These are phyloP conservation scores for Telenomus remus DNA, from an alignment of 1,140 invertebrate genomes.

Conservation along the genomic window DNA sequence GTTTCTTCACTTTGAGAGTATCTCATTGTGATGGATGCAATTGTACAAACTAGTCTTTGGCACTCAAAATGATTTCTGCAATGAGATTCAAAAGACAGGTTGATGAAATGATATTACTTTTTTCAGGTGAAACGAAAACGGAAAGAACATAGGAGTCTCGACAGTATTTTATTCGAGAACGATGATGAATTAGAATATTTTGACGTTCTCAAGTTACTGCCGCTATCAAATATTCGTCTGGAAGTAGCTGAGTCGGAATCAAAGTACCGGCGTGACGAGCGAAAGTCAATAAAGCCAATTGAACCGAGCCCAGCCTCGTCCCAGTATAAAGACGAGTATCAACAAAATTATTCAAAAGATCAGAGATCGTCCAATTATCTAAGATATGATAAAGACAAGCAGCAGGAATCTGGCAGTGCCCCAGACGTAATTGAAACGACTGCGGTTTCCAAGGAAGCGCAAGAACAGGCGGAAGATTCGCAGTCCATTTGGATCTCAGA, in stretches of 20 bases:
- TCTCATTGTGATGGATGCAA: too few species aligned
- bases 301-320: neutral
- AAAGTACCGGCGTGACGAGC: slow-evolving; percentile 17
- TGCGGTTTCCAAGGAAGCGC: neutral
- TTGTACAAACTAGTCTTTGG: too few species aligned
- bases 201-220: slow-evolving; percentile 71
- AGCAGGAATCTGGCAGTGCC: too few species aligned
- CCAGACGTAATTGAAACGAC: too few species aligned
- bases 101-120: neutral
- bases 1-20: slow-evolving; percentile 9
- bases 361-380: neutral
- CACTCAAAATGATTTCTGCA: too few species aligned
- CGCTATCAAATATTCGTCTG: slow-evolving; percentile 70
- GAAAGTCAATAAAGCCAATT: neutral
- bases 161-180: slow-evolving; percentile 72
- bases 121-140: slow-evolving; percentile 72
- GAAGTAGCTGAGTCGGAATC: slow-evolving; percentile 61
- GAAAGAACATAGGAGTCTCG: slow-evolving; percentile 72
- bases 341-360: neutral
- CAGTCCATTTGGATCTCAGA: slow-evolving; percentile 71
- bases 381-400: slow-evolving; percentile 10
- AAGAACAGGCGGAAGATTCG: slow-evolving; percentile 64
- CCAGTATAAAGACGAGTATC: slow-evolving; percentile 6
- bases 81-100: neutral
- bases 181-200: slow-evolving; percentile 72